Conservation (phyloP, 2,888 invertebrate genomes). For the Agriopis marginaria region DNA sequence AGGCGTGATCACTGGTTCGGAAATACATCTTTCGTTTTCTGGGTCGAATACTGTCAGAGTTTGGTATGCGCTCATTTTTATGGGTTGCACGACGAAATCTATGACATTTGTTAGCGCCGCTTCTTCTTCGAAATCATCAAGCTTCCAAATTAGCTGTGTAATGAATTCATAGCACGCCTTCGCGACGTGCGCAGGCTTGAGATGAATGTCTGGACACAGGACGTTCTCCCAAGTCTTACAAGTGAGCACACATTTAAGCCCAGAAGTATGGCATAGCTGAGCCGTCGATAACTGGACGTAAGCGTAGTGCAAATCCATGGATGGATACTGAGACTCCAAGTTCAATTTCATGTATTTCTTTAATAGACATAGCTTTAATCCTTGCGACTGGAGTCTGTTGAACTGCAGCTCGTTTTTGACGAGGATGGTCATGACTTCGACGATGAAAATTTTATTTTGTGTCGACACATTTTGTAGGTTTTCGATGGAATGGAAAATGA, state of each 20-base stretch:
- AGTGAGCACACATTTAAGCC: constrained; percentile 47
- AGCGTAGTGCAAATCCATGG: constrained; percentile 46
- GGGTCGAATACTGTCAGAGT: constrained; percentile 41
- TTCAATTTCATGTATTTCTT: constrained; percentile 43
- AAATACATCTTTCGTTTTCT: constrained; percentile 45
- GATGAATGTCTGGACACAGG: constrained; percentile 41
- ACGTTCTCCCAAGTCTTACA: constrained; percentile 50
- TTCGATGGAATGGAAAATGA: constrained; percentile 50
- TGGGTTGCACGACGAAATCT: constrained; percentile 48
- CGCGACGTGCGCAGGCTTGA: constrained; percentile 39
- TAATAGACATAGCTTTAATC: constrained; percentile 38
- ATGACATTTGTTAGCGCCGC: constrained; percentile 48
- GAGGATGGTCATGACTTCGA: constrained; percentile 51
- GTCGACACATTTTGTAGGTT: constrained; percentile 47
- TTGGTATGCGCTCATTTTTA: constrained; percentile 46
- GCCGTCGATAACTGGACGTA: constrained; percentile 47
- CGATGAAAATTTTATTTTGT: constrained; percentile 52
- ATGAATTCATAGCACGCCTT: constrained; percentile 51
- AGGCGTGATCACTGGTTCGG: constrained; percentile 46
- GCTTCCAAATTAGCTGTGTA: constrained; percentile 51
- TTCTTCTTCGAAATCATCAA: constrained; percentile 55
- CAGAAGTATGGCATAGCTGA: constrained; percentile 52
- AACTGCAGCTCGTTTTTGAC: constrained; percentile 60
- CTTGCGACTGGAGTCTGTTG: constrained; percentile 52
- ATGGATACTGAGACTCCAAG: constrained; percentile 35